phyloP scores from a whole-genome alignment of 2,797 vertebrate genomes.

The Chaetodon trifasciatus region DNA sequence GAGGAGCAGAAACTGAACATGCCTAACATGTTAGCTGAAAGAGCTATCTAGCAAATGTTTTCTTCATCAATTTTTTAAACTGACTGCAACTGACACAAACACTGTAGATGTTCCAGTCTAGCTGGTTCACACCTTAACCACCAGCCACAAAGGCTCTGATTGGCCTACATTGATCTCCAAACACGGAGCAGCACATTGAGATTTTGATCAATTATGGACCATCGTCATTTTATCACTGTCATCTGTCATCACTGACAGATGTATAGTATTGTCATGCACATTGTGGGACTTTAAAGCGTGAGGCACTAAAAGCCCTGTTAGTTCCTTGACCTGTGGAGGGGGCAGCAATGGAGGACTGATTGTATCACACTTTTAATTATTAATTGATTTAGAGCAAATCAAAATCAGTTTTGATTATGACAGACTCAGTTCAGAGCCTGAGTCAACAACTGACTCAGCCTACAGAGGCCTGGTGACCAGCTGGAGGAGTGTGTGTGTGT shows the following conservation, averaged over 20 bases:
- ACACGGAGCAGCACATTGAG: too few relatives aligned
- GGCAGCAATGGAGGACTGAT: neutral
- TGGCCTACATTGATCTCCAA: neutral
- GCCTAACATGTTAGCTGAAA: neutral
- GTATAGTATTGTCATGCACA: too few relatives aligned
- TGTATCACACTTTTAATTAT: too few relatives aligned
- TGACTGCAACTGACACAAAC: too few relatives aligned
- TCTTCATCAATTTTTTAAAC: too few relatives aligned
- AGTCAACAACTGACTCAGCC: conserved; percentile 54
- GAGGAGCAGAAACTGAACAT: neutral
- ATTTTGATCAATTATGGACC: too few relatives aligned
- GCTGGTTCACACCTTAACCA: too few relatives aligned
- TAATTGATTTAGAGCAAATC: neutral
- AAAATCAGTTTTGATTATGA: conserved; percentile 29
- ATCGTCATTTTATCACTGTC: too few relatives aligned
- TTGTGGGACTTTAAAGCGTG: too few relatives aligned
- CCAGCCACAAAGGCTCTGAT: neutral
- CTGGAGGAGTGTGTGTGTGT: conserved; percentile 17
- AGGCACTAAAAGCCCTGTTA: too few relatives aligned
- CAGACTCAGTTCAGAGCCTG: conserved; percentile 9
- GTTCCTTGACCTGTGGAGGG: neutral
- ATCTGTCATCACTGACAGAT: too few relatives aligned
- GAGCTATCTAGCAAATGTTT: neutral
- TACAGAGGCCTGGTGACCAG: conserved; percentile 42
- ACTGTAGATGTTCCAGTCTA: too few relatives aligned